Conservation (phyloP, 2,888 invertebrate genomes). For the Ecliptopera silaceata region DNA sequence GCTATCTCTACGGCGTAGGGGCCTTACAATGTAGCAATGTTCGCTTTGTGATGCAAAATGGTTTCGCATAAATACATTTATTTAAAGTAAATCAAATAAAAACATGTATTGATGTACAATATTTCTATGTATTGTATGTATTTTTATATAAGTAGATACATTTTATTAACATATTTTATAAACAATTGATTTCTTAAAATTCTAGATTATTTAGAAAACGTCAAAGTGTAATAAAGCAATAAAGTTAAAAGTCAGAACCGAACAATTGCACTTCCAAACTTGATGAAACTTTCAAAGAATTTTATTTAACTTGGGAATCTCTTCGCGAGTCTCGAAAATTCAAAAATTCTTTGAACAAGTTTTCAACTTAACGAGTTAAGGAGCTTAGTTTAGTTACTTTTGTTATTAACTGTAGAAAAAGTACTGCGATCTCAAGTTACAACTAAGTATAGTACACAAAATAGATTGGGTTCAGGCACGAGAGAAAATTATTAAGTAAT, state of each 20-base stretch:
- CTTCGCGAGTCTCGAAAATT: not conserved
- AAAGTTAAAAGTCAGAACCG: conserved; percentile 10
- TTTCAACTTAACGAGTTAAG: conserved; percentile 3
- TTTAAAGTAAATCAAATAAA: not conserved
- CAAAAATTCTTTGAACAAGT: conserved; percentile 6
- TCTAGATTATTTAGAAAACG: not conserved
- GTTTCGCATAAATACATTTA: not conserved
- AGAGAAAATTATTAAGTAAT: too few relatives aligned
- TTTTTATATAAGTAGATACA: too few relatives aligned
- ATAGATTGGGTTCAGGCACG: too few relatives aligned
- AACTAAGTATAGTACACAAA: too few relatives aligned
- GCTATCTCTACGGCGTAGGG: not conserved
- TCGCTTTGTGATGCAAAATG: not conserved
- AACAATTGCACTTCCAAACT: conserved; percentile 15
- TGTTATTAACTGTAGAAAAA: not conserved
- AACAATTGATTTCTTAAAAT: not conserved
- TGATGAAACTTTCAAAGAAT: conserved; percentile 7
- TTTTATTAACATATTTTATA: too few relatives aligned
- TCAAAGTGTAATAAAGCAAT: not conserved
- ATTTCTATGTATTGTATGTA: too few relatives aligned
- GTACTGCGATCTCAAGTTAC: too few relatives aligned
- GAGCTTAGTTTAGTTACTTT: not conserved
- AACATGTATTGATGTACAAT: too few relatives aligned
- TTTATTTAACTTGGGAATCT: conserved; percentile 16
- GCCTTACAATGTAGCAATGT: not conserved